Base-by-base conservation (phyloP, 2,113 vertebrate species). In the Vulpes lagopus region DNA sequence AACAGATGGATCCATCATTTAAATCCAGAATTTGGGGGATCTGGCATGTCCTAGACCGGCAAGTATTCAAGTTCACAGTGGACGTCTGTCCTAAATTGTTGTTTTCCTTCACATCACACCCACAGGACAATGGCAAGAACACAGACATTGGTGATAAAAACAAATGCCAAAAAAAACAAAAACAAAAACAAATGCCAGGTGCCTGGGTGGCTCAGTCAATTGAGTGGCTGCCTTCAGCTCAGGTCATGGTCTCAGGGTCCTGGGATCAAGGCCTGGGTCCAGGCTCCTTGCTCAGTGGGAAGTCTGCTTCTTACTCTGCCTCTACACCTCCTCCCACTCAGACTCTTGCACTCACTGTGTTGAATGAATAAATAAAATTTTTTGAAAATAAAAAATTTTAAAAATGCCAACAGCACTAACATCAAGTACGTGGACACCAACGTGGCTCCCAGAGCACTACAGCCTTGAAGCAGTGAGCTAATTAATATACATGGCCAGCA, bases 371-470 rank as follows among this genome's bases (percentile, higher is more conserved):
- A 7, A 43, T 43, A 43, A 43, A 43, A 43, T 7, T 43, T 43
- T 43, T 43, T 5, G 0, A 7, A 43, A 43, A 5, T 43, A 43
- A 43, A 43, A 43, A 43, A 7, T 7, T 43, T 43, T 43, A 1
- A 43, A 43, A 43, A 57, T 12, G 43, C 55, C 35, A 0, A 16
- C 1, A 51, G 87, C 35, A 35, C 38, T 15, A 35, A 2, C 1
- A 27, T n/a, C 30, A 20, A 2, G 59, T 4, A 1, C 7, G 1
- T 25, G 1, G 12, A 35, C n/a, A 60, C 35, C 8, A 15, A 30
- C 3, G 19, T 7, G 11, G 30, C 15, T 10, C 20, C 22, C 53
- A 8, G 53, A 22, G 71, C 7, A 0, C 57, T 0, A 0, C 16
- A 5, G 23, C 11, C 23, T 49, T 8, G 5, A 57, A 57, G 59